Base-by-base conservation (phyloP, 2,797 vertebrate genomes). In the Hippoglossus hippoglossus region DNA sequence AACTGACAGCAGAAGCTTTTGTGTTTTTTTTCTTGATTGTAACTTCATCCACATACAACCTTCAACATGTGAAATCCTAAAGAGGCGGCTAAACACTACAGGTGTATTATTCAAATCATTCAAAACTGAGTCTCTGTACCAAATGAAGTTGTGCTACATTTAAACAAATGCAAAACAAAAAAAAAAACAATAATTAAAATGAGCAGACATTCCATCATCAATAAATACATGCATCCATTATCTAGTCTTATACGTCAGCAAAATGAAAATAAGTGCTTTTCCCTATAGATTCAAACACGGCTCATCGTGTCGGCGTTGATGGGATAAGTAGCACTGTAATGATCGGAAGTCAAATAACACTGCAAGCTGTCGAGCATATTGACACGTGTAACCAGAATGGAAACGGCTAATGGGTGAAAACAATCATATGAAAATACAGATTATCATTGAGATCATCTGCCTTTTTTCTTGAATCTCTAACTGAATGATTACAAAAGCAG, bases 151-250 rank as follows among this genome's bases (percentile, higher is more conserved):
- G 67, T 81, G 73, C 75, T 84, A 84, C 78, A 75, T 83, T 76
- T 75, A 61, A 83, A 70, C 34, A 2, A 68, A 81, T 64, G 76
- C 54, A 65, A 70, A 79, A n/a, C n/a, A n/a, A n/a, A 78, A 57
- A 22, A 31, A 19, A n/a, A 21, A 3, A 49, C 1, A 31, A 8
- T 1, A 1, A 47, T 34, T 13, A 19, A 19, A 46, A 46, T 46
- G 68, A 88, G 85, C 82, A 83, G 67, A 90, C 88, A 93, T 89
- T 89, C 85, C 89, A 86, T 88, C 75, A 88, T 87, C 88, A 93
- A 94, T 94, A 93, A 93, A 94, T 94, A 94, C 91, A 93, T 92
- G 90, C 87, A 90, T 89, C 85, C 83, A 80, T 82, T 86, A 78
- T 66, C 58, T 73, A 72, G 75, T 81, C 67, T 86, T 82, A 46